Conservation (phyloP, 2,113 vertebrate species). For the Tapirus terrestris region DNA sequence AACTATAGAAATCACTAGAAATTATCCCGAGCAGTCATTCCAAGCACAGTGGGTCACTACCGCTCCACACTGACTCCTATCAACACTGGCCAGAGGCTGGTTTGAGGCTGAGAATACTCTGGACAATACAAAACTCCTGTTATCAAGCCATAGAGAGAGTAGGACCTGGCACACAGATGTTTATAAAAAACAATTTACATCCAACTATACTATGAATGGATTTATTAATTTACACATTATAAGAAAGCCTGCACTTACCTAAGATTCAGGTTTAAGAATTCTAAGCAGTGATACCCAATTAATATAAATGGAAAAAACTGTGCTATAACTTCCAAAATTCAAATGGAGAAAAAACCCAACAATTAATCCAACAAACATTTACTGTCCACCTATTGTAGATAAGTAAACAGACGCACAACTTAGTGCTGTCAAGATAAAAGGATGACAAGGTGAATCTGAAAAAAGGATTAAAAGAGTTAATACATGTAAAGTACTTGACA, state of each 20-base stretch:
- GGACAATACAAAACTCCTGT: background rate
- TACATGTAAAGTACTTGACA: background rate
- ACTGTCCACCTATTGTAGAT: background rate
- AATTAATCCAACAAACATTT: background rate
- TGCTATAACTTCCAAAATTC: background rate
- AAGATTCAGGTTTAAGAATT: slow-evolving; percentile 44
- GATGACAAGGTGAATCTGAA: background rate
- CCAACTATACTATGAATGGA: background rate
- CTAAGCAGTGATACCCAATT: background rate
- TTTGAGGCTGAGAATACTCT: background rate
- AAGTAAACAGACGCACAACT: background rate
- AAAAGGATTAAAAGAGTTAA: background rate
- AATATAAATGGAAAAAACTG: background rate
- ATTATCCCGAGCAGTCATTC: background rate
- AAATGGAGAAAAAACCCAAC: background rate
- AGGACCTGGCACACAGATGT: background rate
- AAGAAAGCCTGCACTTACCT: background rate
- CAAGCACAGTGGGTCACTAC: background rate
- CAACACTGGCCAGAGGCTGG: background rate
- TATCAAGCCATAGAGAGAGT: background rate
- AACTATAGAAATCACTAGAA: background rate
- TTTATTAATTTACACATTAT: slow-evolving; percentile 29
- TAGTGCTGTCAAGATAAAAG: background rate
- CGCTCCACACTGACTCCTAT: background rate
- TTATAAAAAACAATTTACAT: background rate